Conservation (phyloP, 2,113 vertebrate genomes). For the Mus musculus region GRCm39 chr9:67294001-67294500, state of each 20-base stretch:
- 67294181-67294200: not conserved
- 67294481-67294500: too few relatives aligned
- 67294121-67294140: not conserved
- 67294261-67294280: not conserved
- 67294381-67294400: not conserved
- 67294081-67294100: not conserved
- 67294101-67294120: not conserved
- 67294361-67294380: slow-evolving; percentile 17
- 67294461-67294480: not conserved
- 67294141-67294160: not conserved
- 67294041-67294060: fast-evolving
- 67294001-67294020: fast-evolving
- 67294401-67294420: not conserved
- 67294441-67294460: not conserved
- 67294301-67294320: not conserved
- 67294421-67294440: not conserved
- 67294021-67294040: not conserved
- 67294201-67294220: not conserved
- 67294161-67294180: not conserved
- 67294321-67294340: not conserved
- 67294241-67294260: not conserved
- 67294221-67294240: not conserved
- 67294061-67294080: fast-evolving
- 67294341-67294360: not conserved
- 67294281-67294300: not conserved